Evolutionary conservation across 2,888 invertebrate genomes (phyloP).

Genomic region (Panopea generosa): DNA sequence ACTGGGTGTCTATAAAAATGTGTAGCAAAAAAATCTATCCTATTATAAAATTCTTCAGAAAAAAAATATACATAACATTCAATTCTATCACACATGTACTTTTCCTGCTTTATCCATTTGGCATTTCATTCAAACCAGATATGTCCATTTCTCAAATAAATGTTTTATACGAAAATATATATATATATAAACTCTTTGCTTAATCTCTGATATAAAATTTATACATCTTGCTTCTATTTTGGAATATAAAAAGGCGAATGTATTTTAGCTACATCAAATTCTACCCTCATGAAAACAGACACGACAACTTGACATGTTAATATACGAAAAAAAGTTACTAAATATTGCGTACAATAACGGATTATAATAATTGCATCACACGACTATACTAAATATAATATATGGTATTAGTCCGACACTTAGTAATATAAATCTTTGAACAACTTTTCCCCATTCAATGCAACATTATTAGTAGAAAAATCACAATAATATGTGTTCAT

Average conservation of each 20-base stretch:
- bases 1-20: no score
- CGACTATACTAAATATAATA: constrained; percentile 35
- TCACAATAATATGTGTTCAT: constrained; percentile 12
- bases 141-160: neutral
- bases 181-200: neutral
- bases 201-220: constrained; percentile 1
- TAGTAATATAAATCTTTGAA: neutral
- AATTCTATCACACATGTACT: no score
- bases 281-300: constrained; percentile 6
- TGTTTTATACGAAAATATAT: constrained; percentile 5
- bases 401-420: constrained; percentile 2
- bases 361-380: constrained; percentile 37
- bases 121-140: constrained; percentile 4
- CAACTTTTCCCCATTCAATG: neutral
- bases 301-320: no score
- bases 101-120: no score
- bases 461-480: constrained; percentile 7
- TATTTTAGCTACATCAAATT: constrained; percentile 9
- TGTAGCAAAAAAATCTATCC: no score
- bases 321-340: constrained; percentile 33
- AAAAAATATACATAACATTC: no score
- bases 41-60: no score
- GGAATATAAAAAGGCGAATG: constrained; percentile 14
- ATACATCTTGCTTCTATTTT: constrained; percentile 9
- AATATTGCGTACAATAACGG: constrained; percentile 60